Base-by-base conservation (phyloP, 1,140 invertebrate genomes). In the Gryllus bimaculatus region DNA sequence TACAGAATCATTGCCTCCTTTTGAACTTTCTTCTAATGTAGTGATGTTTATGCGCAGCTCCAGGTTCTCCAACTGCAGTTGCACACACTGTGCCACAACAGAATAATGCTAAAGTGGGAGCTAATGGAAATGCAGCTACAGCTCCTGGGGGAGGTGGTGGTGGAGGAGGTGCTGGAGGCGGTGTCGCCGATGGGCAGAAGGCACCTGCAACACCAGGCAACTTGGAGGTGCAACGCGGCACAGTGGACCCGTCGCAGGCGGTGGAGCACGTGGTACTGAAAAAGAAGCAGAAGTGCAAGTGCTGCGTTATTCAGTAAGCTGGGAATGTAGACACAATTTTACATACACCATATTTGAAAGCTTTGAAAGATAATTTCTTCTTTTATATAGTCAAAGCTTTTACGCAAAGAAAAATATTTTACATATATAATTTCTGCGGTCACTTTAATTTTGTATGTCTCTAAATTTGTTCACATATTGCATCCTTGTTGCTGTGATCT, bases 281-380 rank as follows among this genome's bases (percentile, higher is more conserved):
- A 88, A 96, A 96, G 89, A 95, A 96, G 87, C 93, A 92, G 85
- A 95, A 94, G 88, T 95, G 94, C 89, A 92, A 93, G 85, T 95
- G 94, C 88, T 96, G 94, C 88, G 92, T 94, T 81, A 90, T 95
- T 84, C 94, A 95, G 90, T 96, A 94, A 83, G 49, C 39, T 26
- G 47, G 20, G 26, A n/a, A 47, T 18, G 39, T 76, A 76, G 75
- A 66, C 54, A 66, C 54, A 66, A 18, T 66, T 39, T 66, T 66
- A 66, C 54, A 13, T 66, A 13, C 18, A 66, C 54, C 54, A 13
- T 66, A 66, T 13, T 13, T 66, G 54, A 66, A 66, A 66, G 54
- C 54, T 66, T 66, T 66, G 54, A 66, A 66, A 66, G 2, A 10
- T 66, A 66, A 66, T 66, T 66, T 66, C 54, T 66, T 66, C 54